Evolutionary conservation across 1,140 invertebrate genomes (phyloP).

Genomic region (Bombus impatiens): DNA sequence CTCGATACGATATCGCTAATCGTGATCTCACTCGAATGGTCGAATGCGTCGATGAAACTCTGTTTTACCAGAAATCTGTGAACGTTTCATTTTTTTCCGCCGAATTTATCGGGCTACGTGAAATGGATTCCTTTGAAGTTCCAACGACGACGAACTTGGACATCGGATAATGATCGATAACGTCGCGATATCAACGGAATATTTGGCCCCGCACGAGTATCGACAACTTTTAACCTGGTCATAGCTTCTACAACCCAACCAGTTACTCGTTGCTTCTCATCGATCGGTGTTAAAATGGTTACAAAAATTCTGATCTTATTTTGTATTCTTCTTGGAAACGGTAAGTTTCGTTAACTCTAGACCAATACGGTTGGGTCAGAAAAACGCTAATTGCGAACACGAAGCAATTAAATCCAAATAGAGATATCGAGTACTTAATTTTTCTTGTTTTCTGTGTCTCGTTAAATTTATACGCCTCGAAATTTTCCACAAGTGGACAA

Average conservation of each 20-base stretch:
- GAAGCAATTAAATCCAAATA: no score
- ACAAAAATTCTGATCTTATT: conserved; percentile 18
- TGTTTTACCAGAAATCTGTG: not conserved
- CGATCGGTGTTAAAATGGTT: conserved; percentile 27
- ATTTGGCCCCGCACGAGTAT: not conserved
- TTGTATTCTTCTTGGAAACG: conserved; percentile 2
- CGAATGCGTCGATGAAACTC: not conserved
- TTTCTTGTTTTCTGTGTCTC: no score
- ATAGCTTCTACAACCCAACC: not conserved
- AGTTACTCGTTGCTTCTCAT: not conserved
- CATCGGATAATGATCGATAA: conserved; percentile 39
- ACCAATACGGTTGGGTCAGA: no score
- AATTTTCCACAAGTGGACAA: no score
- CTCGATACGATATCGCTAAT: conserved; percentile 57
- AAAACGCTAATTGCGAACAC: no score
- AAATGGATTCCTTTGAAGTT: conserved; percentile 49
- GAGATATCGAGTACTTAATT: no score
- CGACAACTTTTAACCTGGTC: not conserved
- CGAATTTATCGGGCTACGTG: not conserved
- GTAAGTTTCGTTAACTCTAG: conserved; percentile 33
- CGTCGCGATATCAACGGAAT: conserved; percentile 21
- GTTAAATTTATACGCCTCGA: not conserved
- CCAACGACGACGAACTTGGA: not conserved
- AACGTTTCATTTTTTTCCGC: not conserved
- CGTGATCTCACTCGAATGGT: not conserved